Evolutionary conservation across 2,113 vertebrate genomes (phyloP).

Genomic region (Podarcis raffonei): DNA sequence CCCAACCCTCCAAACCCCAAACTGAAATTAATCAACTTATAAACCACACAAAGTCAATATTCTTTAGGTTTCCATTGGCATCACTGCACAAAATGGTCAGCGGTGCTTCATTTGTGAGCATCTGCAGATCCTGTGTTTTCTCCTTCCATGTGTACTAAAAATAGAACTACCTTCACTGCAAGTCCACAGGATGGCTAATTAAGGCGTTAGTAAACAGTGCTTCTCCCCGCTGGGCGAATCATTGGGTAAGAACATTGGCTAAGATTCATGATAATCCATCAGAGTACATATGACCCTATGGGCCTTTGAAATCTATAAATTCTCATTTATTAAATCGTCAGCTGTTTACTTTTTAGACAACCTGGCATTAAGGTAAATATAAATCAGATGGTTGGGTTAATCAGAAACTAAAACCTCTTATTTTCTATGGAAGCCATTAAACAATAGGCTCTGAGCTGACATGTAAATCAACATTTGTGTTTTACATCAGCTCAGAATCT

Average conservation of each 20-base stretch:
- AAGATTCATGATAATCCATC: constrained; percentile 40
- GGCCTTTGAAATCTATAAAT: constrained; percentile 56
- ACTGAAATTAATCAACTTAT: background rate
- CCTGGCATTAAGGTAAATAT: constrained; percentile 56
- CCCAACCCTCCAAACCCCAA: background rate
- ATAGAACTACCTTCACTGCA: constrained; percentile 66
- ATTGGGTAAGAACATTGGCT: constrained; percentile 39
- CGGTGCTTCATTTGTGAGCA: constrained; percentile 53
- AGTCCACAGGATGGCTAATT: constrained; percentile 57
- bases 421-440: constrained; percentile 1
- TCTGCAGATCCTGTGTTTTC: constrained; percentile 33
- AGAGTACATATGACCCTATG: constrained; percentile 21
- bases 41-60: constrained; percentile 2
- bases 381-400: constrained; percentile 42
- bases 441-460: constrained; percentile 5
- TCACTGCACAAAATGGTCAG: constrained; percentile 56
- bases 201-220: constrained; percentile 60
- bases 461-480: constrained; percentile 26
- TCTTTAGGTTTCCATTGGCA: constrained; percentile 24
- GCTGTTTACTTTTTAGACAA: constrained; percentile 47
- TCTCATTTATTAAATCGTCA: constrained; percentile 63
- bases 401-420: constrained; percentile 37
- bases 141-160: constrained; percentile 60
- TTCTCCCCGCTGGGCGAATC: constrained; percentile 59
- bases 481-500: constrained; percentile 19